Conservation (phyloP, 2,113 vertebrate species). For the Percopsis transmontana region DNA sequence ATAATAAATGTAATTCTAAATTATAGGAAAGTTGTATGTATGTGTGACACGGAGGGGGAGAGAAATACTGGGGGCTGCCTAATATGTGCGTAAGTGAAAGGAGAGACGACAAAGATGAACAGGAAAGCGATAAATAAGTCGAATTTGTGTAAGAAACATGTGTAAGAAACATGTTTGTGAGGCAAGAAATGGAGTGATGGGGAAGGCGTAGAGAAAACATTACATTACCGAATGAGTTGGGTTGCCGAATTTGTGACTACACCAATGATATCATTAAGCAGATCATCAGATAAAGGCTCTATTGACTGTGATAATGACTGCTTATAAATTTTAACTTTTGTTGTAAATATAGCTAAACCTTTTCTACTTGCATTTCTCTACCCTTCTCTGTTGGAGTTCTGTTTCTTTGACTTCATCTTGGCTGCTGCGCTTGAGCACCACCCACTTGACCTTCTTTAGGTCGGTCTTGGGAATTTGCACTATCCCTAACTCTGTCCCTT, state of each 20-base stretch:
- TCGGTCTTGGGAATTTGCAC: background rate
- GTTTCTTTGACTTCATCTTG: background rate
- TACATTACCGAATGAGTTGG: too few species aligned
- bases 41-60: too few species aligned
- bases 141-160: too few species aligned
- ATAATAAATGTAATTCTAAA: too few species aligned
- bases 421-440: background rate
- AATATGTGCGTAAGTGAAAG: too few species aligned
- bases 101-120: too few species aligned
- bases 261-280: background rate
- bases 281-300: constrained; percentile 9
- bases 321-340: constrained; percentile 22
- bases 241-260: constrained; percentile 12
- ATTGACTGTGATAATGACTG: constrained; percentile 12
- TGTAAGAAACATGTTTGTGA: too few species aligned
- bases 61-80: too few species aligned
- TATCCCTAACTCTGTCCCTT: constrained; percentile 1
- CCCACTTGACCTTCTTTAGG: background rate
- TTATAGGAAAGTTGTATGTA: too few species aligned
- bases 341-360: constrained; percentile 18
- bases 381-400: constrained; percentile 7
- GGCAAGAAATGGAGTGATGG: too few species aligned
- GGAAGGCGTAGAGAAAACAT: too few species aligned
- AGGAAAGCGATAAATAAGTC: too few species aligned
- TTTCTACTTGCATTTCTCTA: constrained; percentile 11